Base-by-base conservation (phyloP, 2,797 vertebrate species). In the Coilia nasus region DNA sequence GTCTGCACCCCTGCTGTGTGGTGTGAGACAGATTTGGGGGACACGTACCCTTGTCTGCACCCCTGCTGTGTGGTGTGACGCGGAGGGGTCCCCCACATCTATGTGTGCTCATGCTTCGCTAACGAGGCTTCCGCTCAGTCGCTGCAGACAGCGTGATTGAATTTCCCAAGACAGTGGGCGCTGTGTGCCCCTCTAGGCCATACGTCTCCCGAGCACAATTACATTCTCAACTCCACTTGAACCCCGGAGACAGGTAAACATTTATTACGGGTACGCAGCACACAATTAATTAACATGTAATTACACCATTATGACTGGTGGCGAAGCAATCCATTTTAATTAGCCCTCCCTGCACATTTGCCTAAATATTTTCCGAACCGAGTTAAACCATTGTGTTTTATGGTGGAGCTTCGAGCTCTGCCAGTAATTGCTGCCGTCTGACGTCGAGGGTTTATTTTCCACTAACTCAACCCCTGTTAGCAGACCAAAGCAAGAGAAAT, bases 381-480 rank as follows among this genome's bases (percentile, higher is more conserved):
- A 78, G 71, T 78, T 78, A 54, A 10, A 78, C 31, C 71, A 78
- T 78, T 78, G 71, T 78, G 71, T 78, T 78, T 78, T 78, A 78
- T 78, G 71, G 71, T 25, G 17, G 35, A 9, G 71, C 35, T 41
- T 78, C 31, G 35, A 17, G 19, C 31, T 2, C 31, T 44, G 71
- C 71, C 71, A 35, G 71, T 78, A 81, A 56, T 54, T 60, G 85
- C 83, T 44, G 71, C 11, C 57, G 57, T 84, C 88, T 75, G 84
- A 47, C 80, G 83, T 83, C 82, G 71, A 83, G 81, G 85, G 31
- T 78, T 78, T 41, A 83, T 46, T 84, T 35, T 85, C 84, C 57
- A 21, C 56, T 31, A 83, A 87, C 85, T 87, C 82, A 82, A 71
- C 81, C 82, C 86, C 85, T 83, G 88, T 88, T 23, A 83, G 64